These are phyloP conservation scores for Drosophila teissieri DNA, from an alignment of 1,140 invertebrate species.

Conservation along the genomic window DNA sequence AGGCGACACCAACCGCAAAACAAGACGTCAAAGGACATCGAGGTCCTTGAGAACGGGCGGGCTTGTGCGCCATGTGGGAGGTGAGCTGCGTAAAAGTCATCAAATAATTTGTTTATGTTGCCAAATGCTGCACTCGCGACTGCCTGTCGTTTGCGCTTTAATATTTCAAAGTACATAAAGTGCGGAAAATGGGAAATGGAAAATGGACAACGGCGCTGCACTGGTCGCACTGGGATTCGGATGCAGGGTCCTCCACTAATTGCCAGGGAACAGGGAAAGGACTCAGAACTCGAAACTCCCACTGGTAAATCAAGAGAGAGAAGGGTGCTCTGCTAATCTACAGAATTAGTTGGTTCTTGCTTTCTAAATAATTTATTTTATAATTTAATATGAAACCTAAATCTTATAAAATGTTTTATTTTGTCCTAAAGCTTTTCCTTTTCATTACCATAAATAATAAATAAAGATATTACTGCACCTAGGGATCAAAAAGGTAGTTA, in stretches of 20 bases:
- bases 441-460: too few relatives aligned
- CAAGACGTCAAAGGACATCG: conserved; percentile 12
- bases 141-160: conserved; percentile 31
- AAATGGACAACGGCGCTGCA: conserved; percentile 3
- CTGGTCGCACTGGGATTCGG: background rate
- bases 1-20: conserved; percentile 9
- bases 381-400: too few relatives aligned
- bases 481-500: too few relatives aligned
- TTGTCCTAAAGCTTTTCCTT: too few relatives aligned
- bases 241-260: background rate
- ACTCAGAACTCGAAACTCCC: too few relatives aligned
- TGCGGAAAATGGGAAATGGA: background rate
- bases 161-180: conserved; percentile 42
- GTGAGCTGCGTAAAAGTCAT: conserved; percentile 63
- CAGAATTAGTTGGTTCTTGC: too few relatives aligned
- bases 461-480: too few relatives aligned
- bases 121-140: conserved; percentile 51
- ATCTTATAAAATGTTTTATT: too few relatives aligned
- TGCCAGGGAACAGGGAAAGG: background rate
- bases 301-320: too few relatives aligned
- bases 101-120: conserved; percentile 80
- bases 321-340: too few relatives aligned
- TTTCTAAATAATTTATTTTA: too few relatives aligned
- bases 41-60: background rate
- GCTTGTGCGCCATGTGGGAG: conserved; percentile 9